phyloP scores from a whole-genome alignment of 2,888 invertebrate genomes.

The Cephalotes varians region DNA sequence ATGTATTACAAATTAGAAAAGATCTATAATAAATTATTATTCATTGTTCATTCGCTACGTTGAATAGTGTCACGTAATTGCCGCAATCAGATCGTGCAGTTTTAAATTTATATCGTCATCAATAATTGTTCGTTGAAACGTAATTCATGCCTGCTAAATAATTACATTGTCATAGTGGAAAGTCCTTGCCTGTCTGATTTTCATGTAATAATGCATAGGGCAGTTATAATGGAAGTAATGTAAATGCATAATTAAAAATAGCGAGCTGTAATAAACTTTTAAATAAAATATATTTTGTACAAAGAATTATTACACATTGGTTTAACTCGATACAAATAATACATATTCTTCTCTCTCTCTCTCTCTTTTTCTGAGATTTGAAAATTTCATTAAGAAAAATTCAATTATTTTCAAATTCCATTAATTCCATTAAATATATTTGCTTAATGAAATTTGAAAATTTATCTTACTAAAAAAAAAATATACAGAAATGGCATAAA shows the following conservation, averaged over 20 bases:
- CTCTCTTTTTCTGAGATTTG: background rate
- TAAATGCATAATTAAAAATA: constrained; percentile 13
- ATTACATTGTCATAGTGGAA: constrained; percentile 18
- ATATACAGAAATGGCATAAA: background rate
- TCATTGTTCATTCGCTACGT: background rate
- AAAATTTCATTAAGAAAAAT: constrained; percentile 1
- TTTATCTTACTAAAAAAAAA: no score
- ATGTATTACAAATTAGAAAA: background rate
- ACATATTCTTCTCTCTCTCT: background rate
- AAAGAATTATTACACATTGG: background rate
- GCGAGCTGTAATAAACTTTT: constrained; percentile 8
- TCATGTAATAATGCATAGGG: background rate
- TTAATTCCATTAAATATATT: no score
- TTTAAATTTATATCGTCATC: constrained; percentile 13
- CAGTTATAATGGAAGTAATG: constrained; percentile 10
- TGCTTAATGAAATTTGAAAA: no score
- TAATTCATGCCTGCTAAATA: constrained; percentile 32
- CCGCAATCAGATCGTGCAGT: background rate
- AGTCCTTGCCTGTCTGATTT: constrained; percentile 6
- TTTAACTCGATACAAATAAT: background rate
- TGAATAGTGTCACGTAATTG: background rate
- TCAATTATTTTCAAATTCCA: no score
- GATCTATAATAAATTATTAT: constrained; percentile 4
- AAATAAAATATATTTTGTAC: background rate
- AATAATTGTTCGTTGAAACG: constrained; percentile 34